These are phyloP conservation scores for Callochromis pleurospilus DNA, from an alignment of 2,113 vertebrate genomes.

Conservation along the genomic window DNA sequence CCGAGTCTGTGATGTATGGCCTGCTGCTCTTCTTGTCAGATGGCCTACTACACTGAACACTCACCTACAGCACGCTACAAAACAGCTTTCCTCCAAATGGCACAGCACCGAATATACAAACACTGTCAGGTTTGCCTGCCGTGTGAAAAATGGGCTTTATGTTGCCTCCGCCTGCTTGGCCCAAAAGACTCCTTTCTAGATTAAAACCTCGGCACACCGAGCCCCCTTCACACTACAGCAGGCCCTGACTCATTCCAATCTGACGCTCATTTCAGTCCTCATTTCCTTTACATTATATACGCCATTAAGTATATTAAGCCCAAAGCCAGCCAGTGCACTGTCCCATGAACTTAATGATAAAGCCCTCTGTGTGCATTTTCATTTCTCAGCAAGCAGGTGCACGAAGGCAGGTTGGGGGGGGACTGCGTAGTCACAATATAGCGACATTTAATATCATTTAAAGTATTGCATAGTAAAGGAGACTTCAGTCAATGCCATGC, in stretches of 20 bases:
- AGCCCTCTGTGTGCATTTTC: neutral
- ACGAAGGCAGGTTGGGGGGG: neutral
- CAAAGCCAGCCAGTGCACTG: neutral
- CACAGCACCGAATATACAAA: slow-evolving; percentile 13
- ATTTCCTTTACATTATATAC: slow-evolving; percentile 48
- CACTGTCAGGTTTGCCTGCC: slow-evolving; percentile 5
- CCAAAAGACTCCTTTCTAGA: slow-evolving; percentile 9
- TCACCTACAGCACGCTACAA: slow-evolving; percentile 35
- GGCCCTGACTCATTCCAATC: slow-evolving; percentile 9
- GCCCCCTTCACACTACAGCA: slow-evolving; percentile 18
- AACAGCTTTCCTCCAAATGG: slow-evolving; percentile 11
- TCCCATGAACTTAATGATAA: neutral
- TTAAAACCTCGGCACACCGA: slow-evolving; percentile 16
- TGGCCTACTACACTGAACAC: slow-evolving; percentile 32
- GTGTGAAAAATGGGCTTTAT: slow-evolving; percentile 28
- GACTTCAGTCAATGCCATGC: neutral
- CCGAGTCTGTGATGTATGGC: slow-evolving; percentile 25
- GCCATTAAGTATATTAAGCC: slow-evolving; percentile 42
- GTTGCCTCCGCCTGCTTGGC: neutral
- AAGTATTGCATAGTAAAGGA: neutral
- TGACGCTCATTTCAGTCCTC: slow-evolving; percentile 23
- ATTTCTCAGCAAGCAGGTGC: neutral
- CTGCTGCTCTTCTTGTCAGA: slow-evolving; percentile 21
- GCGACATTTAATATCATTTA: neutral
- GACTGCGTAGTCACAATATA: neutral